Percentiles rank a stretch among this genome's conserved stretches.
Conservation (phyloP, 2,888 invertebrate genomes). For the Cheilosia vernalis region DNA sequence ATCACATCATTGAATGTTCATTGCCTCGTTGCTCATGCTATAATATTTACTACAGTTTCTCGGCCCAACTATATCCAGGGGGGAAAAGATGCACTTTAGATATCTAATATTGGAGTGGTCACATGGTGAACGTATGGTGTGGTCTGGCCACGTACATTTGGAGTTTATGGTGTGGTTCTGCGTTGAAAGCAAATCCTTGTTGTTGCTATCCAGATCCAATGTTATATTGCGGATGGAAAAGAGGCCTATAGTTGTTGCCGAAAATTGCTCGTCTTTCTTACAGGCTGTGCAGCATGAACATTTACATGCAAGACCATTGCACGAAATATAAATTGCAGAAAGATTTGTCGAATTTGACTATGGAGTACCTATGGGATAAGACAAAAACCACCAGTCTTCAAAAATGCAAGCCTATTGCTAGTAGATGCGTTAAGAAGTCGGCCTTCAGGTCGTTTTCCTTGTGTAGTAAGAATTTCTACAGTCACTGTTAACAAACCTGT, state of each 20-base stretch:
- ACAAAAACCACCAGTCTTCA: too few relatives aligned
- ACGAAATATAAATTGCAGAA: too few relatives aligned
- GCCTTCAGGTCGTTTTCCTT: too few relatives aligned
- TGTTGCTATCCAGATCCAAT: conserved; percentile 3
- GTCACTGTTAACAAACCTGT: too few relatives aligned
- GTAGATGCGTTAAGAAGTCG: too few relatives aligned
- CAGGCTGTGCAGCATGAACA: conserved; percentile 32
- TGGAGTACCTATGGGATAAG: too few relatives aligned
- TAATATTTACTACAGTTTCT: conserved; percentile 3
- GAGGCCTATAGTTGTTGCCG: conserved; percentile 15
- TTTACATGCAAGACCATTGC: background rate
- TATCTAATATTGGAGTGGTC: conserved; percentile 35
- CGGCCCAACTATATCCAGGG: conserved; percentile 44
- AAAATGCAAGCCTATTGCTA: too few relatives aligned
- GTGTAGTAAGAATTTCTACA: too few relatives aligned
- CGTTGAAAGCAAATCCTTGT: conserved; percentile 50
- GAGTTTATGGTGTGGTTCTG: conserved; percentile 18
- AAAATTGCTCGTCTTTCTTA: background rate
- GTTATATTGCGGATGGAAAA: background rate
- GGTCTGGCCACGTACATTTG: background rate
- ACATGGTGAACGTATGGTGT: background rate
- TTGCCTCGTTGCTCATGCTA: conserved; percentile 1
- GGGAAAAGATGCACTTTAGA: conserved; percentile 57
- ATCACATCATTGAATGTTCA: conserved; percentile 65
- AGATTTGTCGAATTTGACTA: too few relatives aligned